A percentile compares a stretch with the other conserved stretches of the same genome.
Evolutionary conservation across 2,888 invertebrate species (phyloP).

Genomic region (Trimorus sp.): DNA sequence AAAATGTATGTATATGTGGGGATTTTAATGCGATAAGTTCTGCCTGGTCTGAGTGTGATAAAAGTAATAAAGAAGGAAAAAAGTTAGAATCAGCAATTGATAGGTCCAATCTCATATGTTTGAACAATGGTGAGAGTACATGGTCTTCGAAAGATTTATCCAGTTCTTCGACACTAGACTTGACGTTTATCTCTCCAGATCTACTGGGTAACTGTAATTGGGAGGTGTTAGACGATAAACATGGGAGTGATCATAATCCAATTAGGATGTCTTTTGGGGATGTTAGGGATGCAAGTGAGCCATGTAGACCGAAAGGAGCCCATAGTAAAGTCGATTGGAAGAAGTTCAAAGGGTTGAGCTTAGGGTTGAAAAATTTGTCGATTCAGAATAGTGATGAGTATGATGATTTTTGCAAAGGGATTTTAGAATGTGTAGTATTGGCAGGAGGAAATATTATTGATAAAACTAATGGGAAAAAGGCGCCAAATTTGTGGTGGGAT

Average conservation of each 20-base stretch:
- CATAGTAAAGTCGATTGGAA: not conserved
- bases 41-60: not conserved
- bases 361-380: no score
- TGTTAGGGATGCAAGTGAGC: not conserved
- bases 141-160: constrained; percentile 5
- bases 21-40: constrained; percentile 15
- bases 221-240: no score
- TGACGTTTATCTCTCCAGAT: no score
- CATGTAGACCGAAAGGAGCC: constrained; percentile 6
- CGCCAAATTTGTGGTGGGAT: constrained; percentile 16
- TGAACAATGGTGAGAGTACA: constrained; percentile 6
- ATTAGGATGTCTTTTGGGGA: constrained; percentile 2
- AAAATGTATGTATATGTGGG: constrained; percentile 7
- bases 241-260: not conserved
- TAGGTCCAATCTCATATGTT: not conserved
- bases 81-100: not conserved
- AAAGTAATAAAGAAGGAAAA: constrained; percentile 27
- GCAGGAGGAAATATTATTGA: not conserved
- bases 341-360: not conserved
- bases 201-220: no score
- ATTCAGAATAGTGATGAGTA: not conserved
- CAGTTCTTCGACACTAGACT: no score
- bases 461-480: not conserved
- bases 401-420: no score
- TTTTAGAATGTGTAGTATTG: no score